Evolutionary conservation across 2,888 invertebrate species (phyloP).

Genomic region (Buathra laborator): DNA sequence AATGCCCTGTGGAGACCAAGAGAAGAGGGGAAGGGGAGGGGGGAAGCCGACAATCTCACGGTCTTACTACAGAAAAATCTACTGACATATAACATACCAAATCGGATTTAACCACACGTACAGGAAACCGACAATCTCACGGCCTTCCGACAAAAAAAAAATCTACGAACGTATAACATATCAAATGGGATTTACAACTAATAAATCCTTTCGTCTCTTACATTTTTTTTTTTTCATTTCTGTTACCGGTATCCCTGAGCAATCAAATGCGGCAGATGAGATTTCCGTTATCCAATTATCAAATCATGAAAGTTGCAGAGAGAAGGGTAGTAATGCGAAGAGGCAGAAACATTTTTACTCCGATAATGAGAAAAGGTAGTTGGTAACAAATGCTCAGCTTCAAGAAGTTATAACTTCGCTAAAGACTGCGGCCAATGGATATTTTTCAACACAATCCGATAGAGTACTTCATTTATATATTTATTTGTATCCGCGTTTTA

Average conservation of each 20-base stretch:
- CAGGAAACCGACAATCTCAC: slow-evolving; percentile 22
- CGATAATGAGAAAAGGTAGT: not conserved
- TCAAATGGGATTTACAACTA: slow-evolving; percentile 11
- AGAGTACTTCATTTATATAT: too few species aligned
- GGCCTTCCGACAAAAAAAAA: not conserved
- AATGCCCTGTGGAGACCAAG: not conserved
- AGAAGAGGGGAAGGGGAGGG: not conserved
- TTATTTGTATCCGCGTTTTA: too few species aligned
- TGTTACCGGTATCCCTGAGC: not conserved
- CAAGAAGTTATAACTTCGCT: too few species aligned
- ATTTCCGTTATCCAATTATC: not conserved
- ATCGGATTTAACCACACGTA: not conserved
- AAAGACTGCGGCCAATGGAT: too few species aligned
- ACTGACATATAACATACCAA: slow-evolving; percentile 1
- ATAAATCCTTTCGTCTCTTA: slow-evolving; percentile 2
- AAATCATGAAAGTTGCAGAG: not conserved
- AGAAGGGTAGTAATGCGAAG: not conserved
- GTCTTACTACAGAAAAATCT: not conserved
- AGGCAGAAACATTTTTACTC: not conserved
- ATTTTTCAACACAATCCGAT: too few species aligned
- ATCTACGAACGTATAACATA: not conserved
- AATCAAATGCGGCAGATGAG: not conserved
- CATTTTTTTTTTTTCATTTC: not conserved
- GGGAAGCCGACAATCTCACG: slow-evolving; percentile 30
- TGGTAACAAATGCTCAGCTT: not conserved